These are phyloP conservation scores for Crotalus viridis DNA, from an alignment of 2,113 vertebrate genomes.

Conservation along the genomic window DNA sequence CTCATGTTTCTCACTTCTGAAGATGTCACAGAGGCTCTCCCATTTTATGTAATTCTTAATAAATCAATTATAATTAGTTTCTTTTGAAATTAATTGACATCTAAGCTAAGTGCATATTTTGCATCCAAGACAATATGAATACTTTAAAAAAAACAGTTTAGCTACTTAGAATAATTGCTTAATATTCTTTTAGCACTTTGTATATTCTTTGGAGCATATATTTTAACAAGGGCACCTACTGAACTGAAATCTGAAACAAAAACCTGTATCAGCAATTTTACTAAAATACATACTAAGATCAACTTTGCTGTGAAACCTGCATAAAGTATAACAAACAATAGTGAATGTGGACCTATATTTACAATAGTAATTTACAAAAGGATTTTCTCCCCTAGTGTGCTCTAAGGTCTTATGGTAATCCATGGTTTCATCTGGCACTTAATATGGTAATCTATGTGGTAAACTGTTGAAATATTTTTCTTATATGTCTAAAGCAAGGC, in stretches of 20 bases:
- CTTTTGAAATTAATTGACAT: background rate
- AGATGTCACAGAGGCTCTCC: background rate
- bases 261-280: background rate
- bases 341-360: background rate
- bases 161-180: background rate
- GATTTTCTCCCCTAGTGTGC: background rate
- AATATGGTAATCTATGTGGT: background rate
- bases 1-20: background rate
- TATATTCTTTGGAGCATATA: background rate
- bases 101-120: background rate
- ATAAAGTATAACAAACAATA: background rate
- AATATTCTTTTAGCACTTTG: background rate
- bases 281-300: background rate
- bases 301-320: background rate
- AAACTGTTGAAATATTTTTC: background rate
- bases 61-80: background rate
- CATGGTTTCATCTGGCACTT: background rate
- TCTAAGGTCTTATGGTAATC: background rate
- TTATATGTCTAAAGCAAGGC: background rate
- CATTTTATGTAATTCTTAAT: background rate
- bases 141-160: background rate
- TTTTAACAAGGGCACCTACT: background rate
- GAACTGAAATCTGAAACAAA: background rate
- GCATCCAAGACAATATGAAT: background rate
- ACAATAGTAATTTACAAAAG: background rate